A percentile compares a stretch with the other conserved stretches of the same genome.
These are phyloP conservation scores for Ranitomeya imitator DNA, from an alignment of 2,113 vertebrate genomes.

Conservation along the genomic window DNA sequence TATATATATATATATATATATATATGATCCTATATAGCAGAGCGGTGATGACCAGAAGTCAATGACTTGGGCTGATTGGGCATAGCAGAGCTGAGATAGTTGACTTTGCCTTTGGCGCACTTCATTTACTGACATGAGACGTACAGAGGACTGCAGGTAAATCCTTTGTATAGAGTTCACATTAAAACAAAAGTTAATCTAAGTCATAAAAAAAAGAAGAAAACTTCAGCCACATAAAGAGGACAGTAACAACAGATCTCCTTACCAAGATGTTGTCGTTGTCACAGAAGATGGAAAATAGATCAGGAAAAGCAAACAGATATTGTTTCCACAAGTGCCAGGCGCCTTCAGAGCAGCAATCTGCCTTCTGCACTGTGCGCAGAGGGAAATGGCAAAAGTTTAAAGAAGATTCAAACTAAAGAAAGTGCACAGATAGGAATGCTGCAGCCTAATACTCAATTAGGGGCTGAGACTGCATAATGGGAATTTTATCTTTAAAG, in stretches of 20 bases:
- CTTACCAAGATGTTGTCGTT: conserved; percentile 81
- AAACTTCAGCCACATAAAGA: neutral
- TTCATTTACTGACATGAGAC: neutral
- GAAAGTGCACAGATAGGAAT: conserved; percentile 56
- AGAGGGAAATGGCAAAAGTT: conserved; percentile 69
- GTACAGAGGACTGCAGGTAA: neutral
- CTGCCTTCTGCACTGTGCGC: conserved; percentile 67
- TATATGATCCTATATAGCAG: neutral
- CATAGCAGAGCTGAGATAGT: too few species aligned
- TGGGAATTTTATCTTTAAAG: conserved; percentile 75
- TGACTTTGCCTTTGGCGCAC: neutral
- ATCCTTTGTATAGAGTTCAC: neutral
- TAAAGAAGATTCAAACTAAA: conserved; percentile 60
- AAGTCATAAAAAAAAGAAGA: neutral
- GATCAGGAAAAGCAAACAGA: conserved; percentile 73
- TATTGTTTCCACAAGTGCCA: conserved; percentile 77
- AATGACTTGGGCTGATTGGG: too few species aligned
- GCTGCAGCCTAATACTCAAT: conserved; percentile 70
- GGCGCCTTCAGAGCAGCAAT: conserved; percentile 74
- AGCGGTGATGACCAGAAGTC: neutral
- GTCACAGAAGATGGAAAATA: conserved; percentile 77
- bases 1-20: too few species aligned
- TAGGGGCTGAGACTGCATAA: conserved; percentile 71
- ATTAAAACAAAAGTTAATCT: neutral
- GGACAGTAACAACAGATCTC: conserved; percentile 68